Base-by-base conservation (phyloP, 92 coral and sea anemone species). In the Phymanthus crucifer region DNA sequence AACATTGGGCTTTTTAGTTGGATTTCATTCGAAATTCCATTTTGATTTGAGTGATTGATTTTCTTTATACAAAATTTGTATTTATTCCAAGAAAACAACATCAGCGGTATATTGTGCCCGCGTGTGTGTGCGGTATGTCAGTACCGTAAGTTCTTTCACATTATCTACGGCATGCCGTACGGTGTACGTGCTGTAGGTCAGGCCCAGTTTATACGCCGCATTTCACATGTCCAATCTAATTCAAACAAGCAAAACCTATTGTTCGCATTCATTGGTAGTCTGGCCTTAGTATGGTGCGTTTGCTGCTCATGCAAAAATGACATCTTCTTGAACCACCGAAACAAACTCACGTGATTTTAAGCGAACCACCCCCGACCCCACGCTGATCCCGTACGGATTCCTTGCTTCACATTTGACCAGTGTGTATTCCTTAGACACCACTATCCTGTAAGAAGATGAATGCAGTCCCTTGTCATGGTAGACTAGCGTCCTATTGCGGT, bases 371-470 rank as follows among this genome's bases (percentile, higher is more conserved):
- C 81, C 81, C 8, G 72, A 32, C 70, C 31, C 68, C 26, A 14
- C 32, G 12, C 54, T 40, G 2, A 54, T 37, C 7, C 81, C 81
- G 16, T 77, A 78, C 6, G 54, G 79, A 87, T 87, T 87, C 27
- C 54, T 46, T 21, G 87, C 90, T 11, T 73, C 66, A 33, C 90
- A 87, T 14, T 84, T 84, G 6, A 79, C 75, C 0, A 40, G 19
- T 7, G 46, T 36, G 16, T 71, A 17, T n/a, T 36, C 31, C 33
- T 38, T 71, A 5, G 27, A 11, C 10, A 61, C 72, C 12, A 61
- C 32, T 13, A 77, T 45, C 17, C 50, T 61, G 36, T 52, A 43
- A 35, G 68, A 45, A 35, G 81, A 77, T 27, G 29, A 37, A 52
- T 37, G 65, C 3, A 1, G 3, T 14, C 33, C 72, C 19, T 37